Conservation (phyloP, 2,113 vertebrate species). For the Myrmecophaga tridactyla region DNA sequence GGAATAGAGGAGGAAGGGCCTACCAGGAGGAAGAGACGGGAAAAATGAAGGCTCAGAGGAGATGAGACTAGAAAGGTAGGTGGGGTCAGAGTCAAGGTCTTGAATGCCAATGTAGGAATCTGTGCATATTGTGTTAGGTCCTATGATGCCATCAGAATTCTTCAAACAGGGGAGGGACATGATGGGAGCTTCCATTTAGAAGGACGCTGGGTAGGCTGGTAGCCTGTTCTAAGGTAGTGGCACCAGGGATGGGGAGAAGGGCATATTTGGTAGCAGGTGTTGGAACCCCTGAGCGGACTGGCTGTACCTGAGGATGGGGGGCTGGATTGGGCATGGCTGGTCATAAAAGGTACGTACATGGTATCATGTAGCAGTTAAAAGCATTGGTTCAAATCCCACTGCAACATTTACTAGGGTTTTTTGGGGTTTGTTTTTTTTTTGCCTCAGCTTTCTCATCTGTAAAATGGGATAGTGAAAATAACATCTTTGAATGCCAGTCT, state of each 20-base stretch:
- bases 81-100: not conserved
- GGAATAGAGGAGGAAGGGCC: not conserved
- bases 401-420: not conserved
- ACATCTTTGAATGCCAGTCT: conserved; percentile 9
- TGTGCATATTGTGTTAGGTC: not conserved
- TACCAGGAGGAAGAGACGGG: not conserved
- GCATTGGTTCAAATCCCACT: not conserved
- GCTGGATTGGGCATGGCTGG: not conserved
- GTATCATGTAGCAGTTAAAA: not conserved
- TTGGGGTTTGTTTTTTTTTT: too few relatives aligned
- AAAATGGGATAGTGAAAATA: not conserved
- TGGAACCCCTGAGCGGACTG: not conserved
- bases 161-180: not conserved
- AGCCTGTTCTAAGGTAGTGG: not conserved
- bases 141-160: not conserved
- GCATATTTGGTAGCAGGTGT: not conserved
- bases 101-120: not conserved
- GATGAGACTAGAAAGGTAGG: not conserved
- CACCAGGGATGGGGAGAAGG: not conserved
- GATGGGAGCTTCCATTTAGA: not conserved
- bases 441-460: conserved; percentile 22
- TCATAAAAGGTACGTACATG: not conserved
- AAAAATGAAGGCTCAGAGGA: not conserved
- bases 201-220: not conserved
- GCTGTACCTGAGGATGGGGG: not conserved